These are phyloP conservation scores for Boleophthalmus pectinirostris DNA, from an alignment of 2,113 vertebrate species.

Conservation along the genomic window DNA sequence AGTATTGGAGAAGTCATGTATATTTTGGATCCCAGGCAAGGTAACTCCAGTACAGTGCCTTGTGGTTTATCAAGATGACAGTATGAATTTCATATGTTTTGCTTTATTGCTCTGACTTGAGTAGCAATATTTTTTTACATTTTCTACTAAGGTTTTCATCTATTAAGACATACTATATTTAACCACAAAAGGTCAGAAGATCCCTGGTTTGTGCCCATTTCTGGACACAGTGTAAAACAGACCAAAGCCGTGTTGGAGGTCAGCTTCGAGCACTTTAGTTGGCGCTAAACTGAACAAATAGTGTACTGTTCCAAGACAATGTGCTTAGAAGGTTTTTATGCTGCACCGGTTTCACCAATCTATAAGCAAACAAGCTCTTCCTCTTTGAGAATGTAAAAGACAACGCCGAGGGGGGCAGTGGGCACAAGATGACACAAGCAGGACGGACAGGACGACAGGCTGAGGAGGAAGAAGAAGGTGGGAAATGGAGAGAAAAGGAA, in stretches of 20 bases:
- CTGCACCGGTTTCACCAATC: background rate
- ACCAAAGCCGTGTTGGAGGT: background rate
- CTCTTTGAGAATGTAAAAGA: conserved; percentile 47
- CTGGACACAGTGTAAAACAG: background rate
- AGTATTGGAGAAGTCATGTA: no score
- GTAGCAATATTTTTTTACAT: background rate
- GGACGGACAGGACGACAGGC: conserved; percentile 67
- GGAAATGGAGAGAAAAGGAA: conserved; percentile 82
- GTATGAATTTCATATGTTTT: background rate
- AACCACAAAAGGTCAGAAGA: background rate
- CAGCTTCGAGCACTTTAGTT: background rate
- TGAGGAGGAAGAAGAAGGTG: conserved; percentile 57
- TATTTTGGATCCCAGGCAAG: no score
- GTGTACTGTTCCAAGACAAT: conserved; percentile 1
- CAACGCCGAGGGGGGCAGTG: conserved; percentile 24
- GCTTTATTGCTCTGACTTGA: no score
- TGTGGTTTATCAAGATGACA: background rate
- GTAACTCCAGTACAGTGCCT: background rate
- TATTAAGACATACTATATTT: background rate
- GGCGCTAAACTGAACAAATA: background rate
- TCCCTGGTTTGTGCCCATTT: background rate
- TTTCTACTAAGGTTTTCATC: background rate
- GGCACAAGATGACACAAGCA: conserved; percentile 56
- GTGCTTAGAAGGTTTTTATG: background rate
- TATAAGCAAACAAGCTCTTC: conserved; percentile 48